Evolutionary conservation across 2,113 vertebrate species (phyloP).

Genomic region (Pitta sordida): DNA sequence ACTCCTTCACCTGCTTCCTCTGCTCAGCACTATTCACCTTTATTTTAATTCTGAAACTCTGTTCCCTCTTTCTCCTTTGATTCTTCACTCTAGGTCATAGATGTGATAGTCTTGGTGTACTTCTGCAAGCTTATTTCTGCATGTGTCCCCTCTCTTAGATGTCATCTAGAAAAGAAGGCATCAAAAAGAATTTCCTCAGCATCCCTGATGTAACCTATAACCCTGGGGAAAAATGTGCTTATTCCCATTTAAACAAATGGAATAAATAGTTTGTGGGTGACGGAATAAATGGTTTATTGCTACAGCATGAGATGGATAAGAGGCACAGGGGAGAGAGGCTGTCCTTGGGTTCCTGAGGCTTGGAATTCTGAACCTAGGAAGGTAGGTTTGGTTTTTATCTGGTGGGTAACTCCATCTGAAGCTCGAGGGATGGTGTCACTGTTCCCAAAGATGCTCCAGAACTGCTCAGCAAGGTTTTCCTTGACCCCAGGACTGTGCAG

Average conservation of each 20-base stretch:
- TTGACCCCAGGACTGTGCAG: accelerated
- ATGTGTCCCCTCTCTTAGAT: not conserved
- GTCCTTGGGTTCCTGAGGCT: accelerated
- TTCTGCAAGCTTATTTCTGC: not conserved
- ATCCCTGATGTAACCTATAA: no score
- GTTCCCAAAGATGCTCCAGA: not conserved
- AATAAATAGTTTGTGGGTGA: not conserved
- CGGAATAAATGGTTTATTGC: not conserved
- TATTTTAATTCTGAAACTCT: not conserved
- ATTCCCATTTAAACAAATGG: not conserved
- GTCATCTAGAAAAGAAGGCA: not conserved
- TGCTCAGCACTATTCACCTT: not conserved
- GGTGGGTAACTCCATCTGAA: not conserved
- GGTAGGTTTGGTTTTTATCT: not conserved
- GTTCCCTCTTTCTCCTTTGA: not conserved
- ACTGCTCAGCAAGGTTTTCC: not conserved
- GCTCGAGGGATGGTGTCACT: not conserved
- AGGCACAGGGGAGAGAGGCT: not conserved
- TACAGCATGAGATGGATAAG: no score
- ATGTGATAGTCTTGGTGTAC: not conserved
- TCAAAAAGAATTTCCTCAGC: not conserved
- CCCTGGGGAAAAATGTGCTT: not conserved
- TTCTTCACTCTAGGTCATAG: not conserved
- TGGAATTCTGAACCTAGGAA: not conserved
- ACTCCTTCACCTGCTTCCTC: not conserved